phyloP scores from a whole-genome alignment of 2,797 vertebrate species.

The Gallinago nigripennis region DNA sequence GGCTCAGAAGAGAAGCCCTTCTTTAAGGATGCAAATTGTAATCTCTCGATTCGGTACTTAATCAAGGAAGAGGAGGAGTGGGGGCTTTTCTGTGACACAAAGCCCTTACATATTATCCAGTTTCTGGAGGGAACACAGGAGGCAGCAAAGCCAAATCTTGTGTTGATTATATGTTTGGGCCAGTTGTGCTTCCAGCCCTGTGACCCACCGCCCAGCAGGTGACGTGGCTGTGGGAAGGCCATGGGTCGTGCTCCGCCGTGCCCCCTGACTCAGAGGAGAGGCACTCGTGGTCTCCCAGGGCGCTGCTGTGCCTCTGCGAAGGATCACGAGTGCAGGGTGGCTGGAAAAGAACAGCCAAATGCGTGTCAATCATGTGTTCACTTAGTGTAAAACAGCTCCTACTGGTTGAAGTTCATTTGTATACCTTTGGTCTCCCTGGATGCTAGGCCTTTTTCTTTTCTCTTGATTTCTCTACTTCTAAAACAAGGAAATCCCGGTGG shows the following conservation, averaged over 20 bases:
- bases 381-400: neutral
- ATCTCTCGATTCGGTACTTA: neutral
- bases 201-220: accelerated
- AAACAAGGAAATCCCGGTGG: neutral
- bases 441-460: neutral
- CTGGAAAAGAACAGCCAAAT: neutral
- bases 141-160: neutral
- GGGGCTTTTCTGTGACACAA: neutral
- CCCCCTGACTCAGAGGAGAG: neutral
- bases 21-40: neutral
- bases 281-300: accelerated
- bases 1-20: neutral
- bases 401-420: neutral
- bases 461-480: neutral
- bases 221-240: neutral
- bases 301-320: neutral
- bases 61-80: neutral
- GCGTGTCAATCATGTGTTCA: accelerated
- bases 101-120: accelerated
- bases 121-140: neutral
- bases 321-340: accelerated
- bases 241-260: accelerated
- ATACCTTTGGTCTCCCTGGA: neutral
- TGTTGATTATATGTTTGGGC: accelerated
- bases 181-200: neutral